These are phyloP conservation scores for Cacatua alba DNA, from an alignment of 2,113 vertebrate genomes.

Conservation along the genomic window DNA sequence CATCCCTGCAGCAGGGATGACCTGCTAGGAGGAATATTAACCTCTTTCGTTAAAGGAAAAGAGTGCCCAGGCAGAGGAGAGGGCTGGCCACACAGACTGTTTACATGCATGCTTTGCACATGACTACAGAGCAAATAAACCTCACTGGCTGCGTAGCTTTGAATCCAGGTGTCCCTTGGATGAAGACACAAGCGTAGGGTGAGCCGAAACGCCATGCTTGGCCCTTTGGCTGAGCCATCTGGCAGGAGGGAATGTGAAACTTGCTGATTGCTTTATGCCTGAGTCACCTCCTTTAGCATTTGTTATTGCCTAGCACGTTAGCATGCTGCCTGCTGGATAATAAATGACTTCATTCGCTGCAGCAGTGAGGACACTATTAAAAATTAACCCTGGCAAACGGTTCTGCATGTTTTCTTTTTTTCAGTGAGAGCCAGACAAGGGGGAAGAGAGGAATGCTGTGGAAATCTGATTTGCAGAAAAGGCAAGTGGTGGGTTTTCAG, in stretches of 20 bases:
- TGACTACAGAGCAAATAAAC: not conserved
- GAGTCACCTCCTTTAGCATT: slow-evolving; percentile 39
- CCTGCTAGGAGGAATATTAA: not conserved
- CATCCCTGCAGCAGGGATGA: not conserved
- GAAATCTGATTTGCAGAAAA: slow-evolving; percentile 22
- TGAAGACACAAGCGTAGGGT: not conserved
- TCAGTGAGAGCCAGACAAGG: not conserved
- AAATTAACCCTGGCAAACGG: slow-evolving; percentile 52
- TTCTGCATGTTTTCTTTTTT: slow-evolving; percentile 4
- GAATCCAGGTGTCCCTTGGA: not conserved
- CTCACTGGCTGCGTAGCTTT: not conserved
- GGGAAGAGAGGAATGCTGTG: not conserved
- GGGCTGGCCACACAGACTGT: not conserved
- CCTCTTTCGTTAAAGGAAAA: not conserved
- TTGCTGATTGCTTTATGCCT: not conserved
- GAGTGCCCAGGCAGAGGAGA: not conserved
- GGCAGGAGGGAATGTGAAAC: not conserved
- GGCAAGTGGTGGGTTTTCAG: not conserved
- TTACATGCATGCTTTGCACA: not conserved
- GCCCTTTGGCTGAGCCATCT: not conserved
- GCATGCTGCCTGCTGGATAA: slow-evolving; percentile 39
- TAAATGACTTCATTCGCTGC: slow-evolving; percentile 34
- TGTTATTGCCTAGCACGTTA: not conserved
- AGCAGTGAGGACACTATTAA: slow-evolving; percentile 18
- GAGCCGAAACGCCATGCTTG: rapidly evolving